Percentiles rank a stretch among this genome's conserved stretches.
phyloP scores from a whole-genome alignment of 2,888 invertebrate genomes.

The Ectemnius lituratus region DNA sequence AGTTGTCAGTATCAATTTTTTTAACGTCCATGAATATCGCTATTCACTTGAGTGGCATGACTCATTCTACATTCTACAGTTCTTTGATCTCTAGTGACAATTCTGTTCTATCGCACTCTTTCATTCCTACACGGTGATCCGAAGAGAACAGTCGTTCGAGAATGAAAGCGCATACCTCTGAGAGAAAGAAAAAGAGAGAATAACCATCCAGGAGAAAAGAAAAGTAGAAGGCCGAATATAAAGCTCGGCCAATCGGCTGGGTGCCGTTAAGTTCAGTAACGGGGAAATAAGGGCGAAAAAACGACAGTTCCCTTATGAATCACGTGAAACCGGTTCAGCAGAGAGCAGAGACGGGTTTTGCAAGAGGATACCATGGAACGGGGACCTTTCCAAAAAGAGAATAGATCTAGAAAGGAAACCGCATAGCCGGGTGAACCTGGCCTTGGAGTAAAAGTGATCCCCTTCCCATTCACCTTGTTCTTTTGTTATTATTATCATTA shows the following conservation, averaged over 20 bases:
- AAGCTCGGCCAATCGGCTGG: neutral
- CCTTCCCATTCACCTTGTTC: slow-evolving; percentile 39
- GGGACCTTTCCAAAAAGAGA: slow-evolving; percentile 72
- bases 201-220: neutral
- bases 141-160: too few relatives aligned
- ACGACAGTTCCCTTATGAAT: slow-evolving; percentile 35
- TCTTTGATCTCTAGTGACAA: neutral
- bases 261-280: slow-evolving; percentile 11
- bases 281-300: slow-evolving; percentile 33
- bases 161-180: too few relatives aligned
- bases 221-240: neutral
- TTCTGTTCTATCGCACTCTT: too few relatives aligned
- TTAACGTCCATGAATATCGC: too few relatives aligned
- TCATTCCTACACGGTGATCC: too few relatives aligned
- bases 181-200: neutral
- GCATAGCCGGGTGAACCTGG: slow-evolving; percentile 41
- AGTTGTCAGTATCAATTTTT: too few relatives aligned
- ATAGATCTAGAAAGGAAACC: slow-evolving; percentile 74
- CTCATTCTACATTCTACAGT: neutral
- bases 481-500: slow-evolving; percentile 25
- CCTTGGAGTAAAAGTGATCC: slow-evolving; percentile 73
- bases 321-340: slow-evolving; percentile 37
- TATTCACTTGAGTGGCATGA: too few relatives aligned
- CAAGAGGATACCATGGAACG: slow-evolving; percentile 18
- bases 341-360: slow-evolving; percentile 10